Conservation (phyloP, 2,797 vertebrate genomes). For the Pelobates cultripes region DNA sequence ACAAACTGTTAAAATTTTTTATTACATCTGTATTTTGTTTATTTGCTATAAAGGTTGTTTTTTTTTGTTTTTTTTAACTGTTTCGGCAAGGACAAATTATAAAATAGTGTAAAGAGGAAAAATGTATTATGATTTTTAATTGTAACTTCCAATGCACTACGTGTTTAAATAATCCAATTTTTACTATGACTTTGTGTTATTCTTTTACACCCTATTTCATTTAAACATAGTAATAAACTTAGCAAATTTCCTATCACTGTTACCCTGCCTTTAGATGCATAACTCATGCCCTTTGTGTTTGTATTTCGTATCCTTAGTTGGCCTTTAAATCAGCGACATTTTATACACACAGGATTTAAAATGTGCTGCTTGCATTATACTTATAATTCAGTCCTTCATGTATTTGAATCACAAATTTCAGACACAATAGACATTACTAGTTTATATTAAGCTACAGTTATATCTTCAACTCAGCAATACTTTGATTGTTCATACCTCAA, state of each 20-base stretch:
- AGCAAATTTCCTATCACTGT: slow-evolving; percentile 32
- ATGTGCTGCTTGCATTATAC: slow-evolving; percentile 15
- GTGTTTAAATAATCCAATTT: background rate
- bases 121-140: background rate
- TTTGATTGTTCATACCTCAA: slow-evolving; percentile 30
- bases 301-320: slow-evolving; percentile 27
- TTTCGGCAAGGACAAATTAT: too few species aligned
- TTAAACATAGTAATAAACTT: slow-evolving; percentile 3
- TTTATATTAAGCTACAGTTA: slow-evolving; percentile 2
- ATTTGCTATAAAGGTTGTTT: too few species aligned
- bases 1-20: too few species aligned
- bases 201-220: background rate
- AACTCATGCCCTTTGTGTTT: slow-evolving; percentile 39
- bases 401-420: background rate
- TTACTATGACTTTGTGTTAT: background rate
- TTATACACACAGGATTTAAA: slow-evolving; percentile 19
- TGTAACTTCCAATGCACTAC: background rate
- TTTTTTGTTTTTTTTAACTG: too few species aligned
- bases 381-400: slow-evolving; percentile 38
- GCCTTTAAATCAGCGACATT: slow-evolving; percentile 35
- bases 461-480: slow-evolving; percentile 19
- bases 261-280: slow-evolving; percentile 37
- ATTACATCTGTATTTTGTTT: too few species aligned
- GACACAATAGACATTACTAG: background rate
- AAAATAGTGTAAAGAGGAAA: too few species aligned